These are phyloP conservation scores for Herpetotheres cachinnans DNA, from an alignment of 2,113 vertebrate species.

Conservation along the genomic window DNA sequence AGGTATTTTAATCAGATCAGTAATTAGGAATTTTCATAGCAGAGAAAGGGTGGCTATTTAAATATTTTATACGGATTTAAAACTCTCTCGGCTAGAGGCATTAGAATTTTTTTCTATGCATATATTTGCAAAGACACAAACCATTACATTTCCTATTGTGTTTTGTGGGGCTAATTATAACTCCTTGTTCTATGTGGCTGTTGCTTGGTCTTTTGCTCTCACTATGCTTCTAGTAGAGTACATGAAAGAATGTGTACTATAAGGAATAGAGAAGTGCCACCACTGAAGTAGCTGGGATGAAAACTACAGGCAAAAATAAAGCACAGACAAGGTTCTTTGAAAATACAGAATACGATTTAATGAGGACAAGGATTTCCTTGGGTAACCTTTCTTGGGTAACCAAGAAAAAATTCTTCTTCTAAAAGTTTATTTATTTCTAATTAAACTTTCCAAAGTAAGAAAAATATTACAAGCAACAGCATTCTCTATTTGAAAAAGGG, in stretches of 20 bases:
- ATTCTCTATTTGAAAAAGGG: neutral
- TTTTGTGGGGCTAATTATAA: neutral
- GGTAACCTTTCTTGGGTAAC: neutral
- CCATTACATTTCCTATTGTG: neutral
- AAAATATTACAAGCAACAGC: neutral
- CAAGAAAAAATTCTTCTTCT: neutral
- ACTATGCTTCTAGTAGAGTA: neutral
- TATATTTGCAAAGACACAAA: neutral
- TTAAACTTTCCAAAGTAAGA: neutral
- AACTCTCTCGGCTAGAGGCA: neutral
- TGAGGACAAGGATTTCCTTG: neutral
- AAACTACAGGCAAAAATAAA: neutral
- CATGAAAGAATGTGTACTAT: neutral
- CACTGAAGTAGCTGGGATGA: neutral
- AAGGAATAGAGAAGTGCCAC: neutral
- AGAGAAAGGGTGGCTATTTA: neutral
- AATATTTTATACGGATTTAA: neutral
- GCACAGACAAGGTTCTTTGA: neutral
- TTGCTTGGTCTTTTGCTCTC: neutral
- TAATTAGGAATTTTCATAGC: neutral
- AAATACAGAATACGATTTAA: neutral
- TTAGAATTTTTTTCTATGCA: neutral
- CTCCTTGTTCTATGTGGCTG: neutral
- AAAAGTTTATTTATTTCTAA: neutral
- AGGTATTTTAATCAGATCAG: neutral